Conservation (phyloP, 2,113 vertebrate genomes). For the Phaethornis superciliosus region DNA sequence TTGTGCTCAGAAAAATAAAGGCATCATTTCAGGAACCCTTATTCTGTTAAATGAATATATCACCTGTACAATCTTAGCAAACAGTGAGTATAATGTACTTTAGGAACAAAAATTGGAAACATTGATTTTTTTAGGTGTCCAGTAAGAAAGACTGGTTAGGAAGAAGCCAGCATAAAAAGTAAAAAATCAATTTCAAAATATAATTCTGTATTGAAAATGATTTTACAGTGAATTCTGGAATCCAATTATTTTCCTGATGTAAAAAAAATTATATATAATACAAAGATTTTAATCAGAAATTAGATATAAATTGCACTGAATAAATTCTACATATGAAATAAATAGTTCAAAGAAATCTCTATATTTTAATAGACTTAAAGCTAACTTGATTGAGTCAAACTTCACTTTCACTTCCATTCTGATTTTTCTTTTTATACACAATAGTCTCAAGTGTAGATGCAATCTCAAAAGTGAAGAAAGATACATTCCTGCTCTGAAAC, state of each 20-base stretch:
- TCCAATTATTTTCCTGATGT: neutral
- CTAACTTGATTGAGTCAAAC: neutral
- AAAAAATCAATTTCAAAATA: neutral
- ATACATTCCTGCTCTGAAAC: neutral
- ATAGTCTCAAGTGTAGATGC: neutral
- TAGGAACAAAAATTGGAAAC: neutral
- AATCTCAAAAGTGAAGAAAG: neutral
- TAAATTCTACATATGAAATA: neutral
- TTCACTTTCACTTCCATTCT: neutral
- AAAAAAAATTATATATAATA: neutral
- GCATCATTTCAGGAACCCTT: neutral
- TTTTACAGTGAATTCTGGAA: neutral
- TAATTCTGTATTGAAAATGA: neutral
- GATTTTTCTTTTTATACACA: neutral
- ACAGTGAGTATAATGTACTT: neutral
- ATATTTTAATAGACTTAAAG: neutral
- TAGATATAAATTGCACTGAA: neutral
- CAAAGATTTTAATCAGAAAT: neutral
- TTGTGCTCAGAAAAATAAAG: neutral
- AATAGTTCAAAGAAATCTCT: neutral
- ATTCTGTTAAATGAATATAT: neutral
- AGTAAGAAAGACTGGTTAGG: neutral
- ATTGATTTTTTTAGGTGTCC: neutral
- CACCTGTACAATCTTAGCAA: neutral
- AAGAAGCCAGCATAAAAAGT: neutral